phyloP scores from a whole-genome alignment of 2,113 vertebrate species.

The Tauraco erythrolophus region DNA sequence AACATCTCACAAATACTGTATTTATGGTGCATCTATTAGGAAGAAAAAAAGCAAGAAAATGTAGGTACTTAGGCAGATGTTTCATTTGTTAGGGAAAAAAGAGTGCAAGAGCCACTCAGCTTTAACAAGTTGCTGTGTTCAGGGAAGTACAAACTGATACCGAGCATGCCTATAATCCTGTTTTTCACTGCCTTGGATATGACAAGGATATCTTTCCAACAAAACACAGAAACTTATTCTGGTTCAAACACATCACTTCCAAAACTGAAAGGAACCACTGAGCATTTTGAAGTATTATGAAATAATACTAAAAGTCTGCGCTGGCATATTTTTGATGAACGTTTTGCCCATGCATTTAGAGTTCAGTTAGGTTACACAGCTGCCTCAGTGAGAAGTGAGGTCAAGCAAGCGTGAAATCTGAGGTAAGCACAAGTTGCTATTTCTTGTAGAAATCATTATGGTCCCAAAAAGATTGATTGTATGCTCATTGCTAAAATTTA shows the following conservation, averaged over 20 bases:
- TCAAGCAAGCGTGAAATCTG: background rate
- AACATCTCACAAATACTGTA: background rate
- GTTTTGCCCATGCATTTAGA: background rate
- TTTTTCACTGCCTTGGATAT: background rate
- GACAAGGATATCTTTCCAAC: background rate
- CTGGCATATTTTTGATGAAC: background rate
- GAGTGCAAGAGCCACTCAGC: background rate
- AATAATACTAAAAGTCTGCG: rapidly evolving
- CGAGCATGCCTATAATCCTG: background rate
- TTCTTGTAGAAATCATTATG: background rate
- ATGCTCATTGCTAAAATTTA: background rate
- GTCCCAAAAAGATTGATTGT: background rate
- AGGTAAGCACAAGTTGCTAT: background rate
- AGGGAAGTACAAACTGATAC: background rate
- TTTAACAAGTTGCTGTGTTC: background rate
- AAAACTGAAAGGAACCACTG: background rate
- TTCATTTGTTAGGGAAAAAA: background rate
- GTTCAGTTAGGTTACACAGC: background rate
- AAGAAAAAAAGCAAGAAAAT: background rate
- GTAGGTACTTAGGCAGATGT: background rate
- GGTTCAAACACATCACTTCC: background rate
- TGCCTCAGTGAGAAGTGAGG: background rate
- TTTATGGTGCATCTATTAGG: background rate
- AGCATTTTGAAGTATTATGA: background rate
- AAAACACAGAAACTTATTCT: background rate